Evolutionary conservation across 2,888 invertebrate genomes (phyloP), one percentile per base, ranked within the genome.

Genomic region (Thysanoteuthis rhombus): DNA sequence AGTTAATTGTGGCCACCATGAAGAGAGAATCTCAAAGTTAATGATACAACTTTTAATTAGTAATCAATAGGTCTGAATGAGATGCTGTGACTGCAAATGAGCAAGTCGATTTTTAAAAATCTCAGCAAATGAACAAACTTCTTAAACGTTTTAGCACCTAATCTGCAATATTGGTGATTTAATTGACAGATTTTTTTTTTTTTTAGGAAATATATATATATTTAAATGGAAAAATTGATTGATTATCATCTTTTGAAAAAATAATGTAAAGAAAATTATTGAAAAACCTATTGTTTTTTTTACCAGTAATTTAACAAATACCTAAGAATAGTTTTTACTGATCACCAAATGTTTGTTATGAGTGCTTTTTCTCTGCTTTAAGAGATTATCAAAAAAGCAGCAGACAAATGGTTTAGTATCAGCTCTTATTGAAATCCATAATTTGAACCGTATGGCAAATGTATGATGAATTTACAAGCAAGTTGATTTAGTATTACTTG

Each of bases 1-100:
- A 96, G 94, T 96, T 96, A 94, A 95, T 96, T 93, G 93, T 96
- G 2, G 95, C 96, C 89, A 95, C 95, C 75, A 94, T 96, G 94
- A 95, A 95, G 38, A 95, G 95, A 94, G 96, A 96, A 93, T 96
- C 96, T 19, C 94, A 95, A 94, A 96, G 96, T 94, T 96, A 95
- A 94, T 93, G 93, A 40, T 42, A 42, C 10, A 91, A 40, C 36
- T 28, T 90, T 90, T 45, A 39, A 38, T 10, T 36, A 28, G 90
- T 39, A 90, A 90, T 16, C 4, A 42, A n/a, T 40, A 38, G 45
- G 0, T 45, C 42, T 19, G 19, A 28, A 28, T 92, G 8, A 42
- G 10, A 32, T 28, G 90, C 40, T 91, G n/a, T 92, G 92, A 40
- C 92, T 45, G 16, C 28, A 75, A 75, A 75, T n/a, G n/a, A 75